These are phyloP conservation scores for Quadroppia sp. DNA, from an alignment of 2,888 invertebrate species.

Conservation along the genomic window DNA sequence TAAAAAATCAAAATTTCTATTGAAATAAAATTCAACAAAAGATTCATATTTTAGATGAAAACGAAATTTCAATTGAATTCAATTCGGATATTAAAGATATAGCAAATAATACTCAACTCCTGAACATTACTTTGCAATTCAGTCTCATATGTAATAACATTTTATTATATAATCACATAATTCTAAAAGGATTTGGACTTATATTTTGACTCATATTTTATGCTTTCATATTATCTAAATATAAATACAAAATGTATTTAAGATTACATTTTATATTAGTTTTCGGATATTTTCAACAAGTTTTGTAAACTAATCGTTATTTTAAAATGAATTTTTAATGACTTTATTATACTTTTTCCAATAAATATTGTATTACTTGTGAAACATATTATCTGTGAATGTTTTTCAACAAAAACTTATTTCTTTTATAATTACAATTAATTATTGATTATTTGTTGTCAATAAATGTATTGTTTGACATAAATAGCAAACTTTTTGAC, in stretches of 20 bases:
- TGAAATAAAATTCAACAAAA: conserved; percentile 14
- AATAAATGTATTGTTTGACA: background rate
- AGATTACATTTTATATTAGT: background rate
- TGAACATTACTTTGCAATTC: background rate
- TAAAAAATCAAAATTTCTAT: conserved; percentile 32
- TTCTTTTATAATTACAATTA: background rate
- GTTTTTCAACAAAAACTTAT: background rate
- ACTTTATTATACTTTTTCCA: conserved; percentile 2
- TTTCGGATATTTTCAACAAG: background rate
- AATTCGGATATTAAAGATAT: background rate
- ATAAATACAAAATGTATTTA: conserved; percentile 18
- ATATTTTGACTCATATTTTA: background rate
- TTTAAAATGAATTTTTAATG: conserved; percentile 23
- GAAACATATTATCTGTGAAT: no score
- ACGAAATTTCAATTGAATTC: conserved; percentile 1
- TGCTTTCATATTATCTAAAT: background rate
- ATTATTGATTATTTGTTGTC: background rate
- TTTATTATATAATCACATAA: conserved; percentile 13
- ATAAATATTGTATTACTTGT: conserved; percentile 5
- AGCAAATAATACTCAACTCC: background rate
- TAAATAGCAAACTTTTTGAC: no score
- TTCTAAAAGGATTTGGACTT: conserved; percentile 20
- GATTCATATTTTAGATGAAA: conserved; percentile 16
- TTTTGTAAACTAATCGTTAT: background rate
- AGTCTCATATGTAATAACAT: background rate